Conservation (phyloP, 1,140 invertebrate genomes). For the Hirudo medicinalis region DNA sequence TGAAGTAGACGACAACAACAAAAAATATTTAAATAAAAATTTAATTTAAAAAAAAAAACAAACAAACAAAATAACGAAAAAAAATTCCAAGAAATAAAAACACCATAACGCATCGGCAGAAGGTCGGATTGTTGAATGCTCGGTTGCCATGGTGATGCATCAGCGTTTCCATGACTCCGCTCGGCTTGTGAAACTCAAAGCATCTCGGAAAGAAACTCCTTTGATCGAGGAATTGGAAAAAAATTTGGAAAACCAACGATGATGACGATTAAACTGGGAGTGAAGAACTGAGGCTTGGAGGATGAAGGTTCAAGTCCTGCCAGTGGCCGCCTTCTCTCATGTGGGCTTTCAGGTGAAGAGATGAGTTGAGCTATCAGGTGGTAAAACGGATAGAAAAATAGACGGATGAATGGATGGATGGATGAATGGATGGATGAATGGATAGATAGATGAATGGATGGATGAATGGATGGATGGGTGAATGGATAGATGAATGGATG, state of each 20-base stretch:
- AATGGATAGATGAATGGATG: conserved; percentile 7
- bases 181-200: not conserved
- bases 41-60: too few species aligned
- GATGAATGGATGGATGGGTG: not conserved
- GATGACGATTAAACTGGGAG: too few species aligned
- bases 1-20: too few species aligned
- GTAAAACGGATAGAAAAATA: not conserved
- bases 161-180: not conserved
- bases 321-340: too few species aligned
- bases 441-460: not conserved
- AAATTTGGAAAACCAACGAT: too few species aligned
- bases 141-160: not conserved
- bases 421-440: conserved; percentile 8
- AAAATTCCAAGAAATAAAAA: not conserved
- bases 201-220: not conserved
- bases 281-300: too few species aligned
- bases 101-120: not conserved
- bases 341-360: not conserved
- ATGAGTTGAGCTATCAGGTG: too few species aligned
- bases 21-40: too few species aligned
- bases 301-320: too few species aligned
- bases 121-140: not conserved
- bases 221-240: too few species aligned
- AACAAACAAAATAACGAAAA: not conserved
- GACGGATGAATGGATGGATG: not conserved